phyloP scores from a whole-genome alignment of 2,113 vertebrate species.

The Leucopsar rothschildi region DNA sequence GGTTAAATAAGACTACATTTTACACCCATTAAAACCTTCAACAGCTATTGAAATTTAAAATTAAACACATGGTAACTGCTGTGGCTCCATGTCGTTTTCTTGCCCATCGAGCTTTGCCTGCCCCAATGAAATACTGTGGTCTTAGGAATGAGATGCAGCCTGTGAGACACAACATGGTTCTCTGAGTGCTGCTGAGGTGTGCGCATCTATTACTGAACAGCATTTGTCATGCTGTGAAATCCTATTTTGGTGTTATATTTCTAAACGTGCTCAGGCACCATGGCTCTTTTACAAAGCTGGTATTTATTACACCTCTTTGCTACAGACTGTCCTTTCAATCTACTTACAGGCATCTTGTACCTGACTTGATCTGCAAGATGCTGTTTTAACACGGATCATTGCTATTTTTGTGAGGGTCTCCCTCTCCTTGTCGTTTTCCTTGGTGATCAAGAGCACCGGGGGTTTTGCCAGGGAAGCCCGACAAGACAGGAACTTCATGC shows the following conservation, averaged over 20 bases:
- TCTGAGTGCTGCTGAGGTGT: not conserved
- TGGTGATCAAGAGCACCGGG: not conserved
- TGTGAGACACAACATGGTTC: accelerated
- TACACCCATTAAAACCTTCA: not conserved
- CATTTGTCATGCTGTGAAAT: not conserved
- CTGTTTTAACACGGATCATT: not conserved
- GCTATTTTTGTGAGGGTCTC: not conserved
- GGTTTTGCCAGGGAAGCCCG: not conserved
- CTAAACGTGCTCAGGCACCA: not conserved
- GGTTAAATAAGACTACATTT: not conserved
- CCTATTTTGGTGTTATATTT: not conserved
- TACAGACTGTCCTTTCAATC: not conserved
- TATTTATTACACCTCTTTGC: not conserved
- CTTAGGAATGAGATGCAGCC: not conserved
- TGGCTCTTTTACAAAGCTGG: not conserved
- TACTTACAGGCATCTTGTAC: not conserved
- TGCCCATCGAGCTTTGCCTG: not conserved
- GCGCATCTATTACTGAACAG: not conserved
- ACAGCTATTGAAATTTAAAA: not conserved
- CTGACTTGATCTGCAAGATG: not conserved
- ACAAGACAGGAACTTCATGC: accelerated
- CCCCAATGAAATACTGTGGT: not conserved
- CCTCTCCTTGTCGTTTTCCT: not conserved
- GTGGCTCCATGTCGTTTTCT: not conserved
- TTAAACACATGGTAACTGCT: not conserved